Base-by-base conservation (phyloP, 2,797 vertebrate genomes). In the Peromyscus aztecus region DNA sequence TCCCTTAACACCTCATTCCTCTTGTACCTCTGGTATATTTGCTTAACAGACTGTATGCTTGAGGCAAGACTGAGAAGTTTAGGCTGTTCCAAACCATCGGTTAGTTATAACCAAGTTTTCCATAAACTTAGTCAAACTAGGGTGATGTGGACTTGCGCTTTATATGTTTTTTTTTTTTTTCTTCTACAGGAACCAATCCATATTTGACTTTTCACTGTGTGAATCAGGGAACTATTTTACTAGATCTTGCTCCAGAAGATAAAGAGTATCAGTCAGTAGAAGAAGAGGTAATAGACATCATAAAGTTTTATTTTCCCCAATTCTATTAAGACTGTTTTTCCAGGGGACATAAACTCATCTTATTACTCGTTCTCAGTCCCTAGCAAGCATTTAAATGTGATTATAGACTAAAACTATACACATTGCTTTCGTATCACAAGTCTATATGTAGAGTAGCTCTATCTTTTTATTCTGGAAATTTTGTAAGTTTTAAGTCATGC, bases 201-300 rank as follows among this genome's bases (percentile, higher is more conserved):
- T 99, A 99, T 96, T 98, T 99, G 99, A 99, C 99, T 98, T 99
- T 99, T 98, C 99, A 99, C 98, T 99, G 99, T 97, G 99, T 99
- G 97, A 99, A 98, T 98, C 99, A 99, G 98, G 99, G 99, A 95
- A 99, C 99, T 80, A 99, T 99, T 97, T 99, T 99, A 84, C 99
- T 99, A 94, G 99, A 99, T 98, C 99, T 99, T 84, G 99, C 99
- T 92, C 99, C 99, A 55, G 99, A 99, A 0, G 99, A 99, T 98
- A 99, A 99, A 98, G 99, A 99, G 85, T 99, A 99, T 98, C 99
- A 99, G 94, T 99, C 99, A 0, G 99, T 99, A 86, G 99, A 99
- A 98, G 99, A 99, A 97, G 99, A 99, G 99, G 99, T 99, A 98
- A 98, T 94, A 19, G 10, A 37, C 63, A 81, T 89, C 61, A 80